Evolutionary conservation across 2,888 invertebrate genomes (phyloP).

Genomic region (Ceriagrion tenellum): DNA sequence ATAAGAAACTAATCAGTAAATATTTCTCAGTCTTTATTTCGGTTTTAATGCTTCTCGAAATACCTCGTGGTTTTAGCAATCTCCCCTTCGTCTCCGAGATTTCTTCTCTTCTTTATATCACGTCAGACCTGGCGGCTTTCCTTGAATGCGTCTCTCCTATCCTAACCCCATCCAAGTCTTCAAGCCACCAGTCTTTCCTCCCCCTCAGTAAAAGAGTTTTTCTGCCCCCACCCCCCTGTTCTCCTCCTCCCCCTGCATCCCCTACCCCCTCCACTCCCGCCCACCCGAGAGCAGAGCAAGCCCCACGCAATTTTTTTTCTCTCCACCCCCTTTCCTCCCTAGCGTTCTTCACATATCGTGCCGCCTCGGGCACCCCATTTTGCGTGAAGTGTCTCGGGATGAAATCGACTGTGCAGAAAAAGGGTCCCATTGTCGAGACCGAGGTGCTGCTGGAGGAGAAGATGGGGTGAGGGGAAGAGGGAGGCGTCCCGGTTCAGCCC

Average conservation of each 20-base stretch:
- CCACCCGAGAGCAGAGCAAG: background rate
- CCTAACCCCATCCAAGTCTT: background rate
- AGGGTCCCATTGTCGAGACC: conserved; percentile 36
- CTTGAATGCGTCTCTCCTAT: background rate
- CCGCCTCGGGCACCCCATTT: conserved; percentile 1
- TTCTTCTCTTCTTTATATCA: conserved; percentile 2
- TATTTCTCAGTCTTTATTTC: background rate
- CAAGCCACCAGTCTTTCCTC: background rate
- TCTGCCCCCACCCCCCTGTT: background rate
- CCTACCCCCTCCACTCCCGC: background rate
- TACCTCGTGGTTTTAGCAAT: background rate
- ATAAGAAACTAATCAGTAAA: background rate
- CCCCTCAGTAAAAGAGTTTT: background rate
- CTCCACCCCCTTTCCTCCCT: background rate
- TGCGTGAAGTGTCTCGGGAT: conserved; percentile 56
- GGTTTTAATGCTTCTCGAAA: background rate
- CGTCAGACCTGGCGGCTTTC: background rate
- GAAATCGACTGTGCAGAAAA: conserved; percentile 64
- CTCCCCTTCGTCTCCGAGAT: conserved; percentile 13
- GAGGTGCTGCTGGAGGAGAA: background rate
- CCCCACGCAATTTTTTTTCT: conserved; percentile 44
- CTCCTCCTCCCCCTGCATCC: background rate
- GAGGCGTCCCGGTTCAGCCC: background rate
- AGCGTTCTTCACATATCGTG: background rate
- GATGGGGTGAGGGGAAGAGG: background rate